phyloP scores from a whole-genome alignment of 2,888 invertebrate genomes.

The Agrypnus murinus region DNA sequence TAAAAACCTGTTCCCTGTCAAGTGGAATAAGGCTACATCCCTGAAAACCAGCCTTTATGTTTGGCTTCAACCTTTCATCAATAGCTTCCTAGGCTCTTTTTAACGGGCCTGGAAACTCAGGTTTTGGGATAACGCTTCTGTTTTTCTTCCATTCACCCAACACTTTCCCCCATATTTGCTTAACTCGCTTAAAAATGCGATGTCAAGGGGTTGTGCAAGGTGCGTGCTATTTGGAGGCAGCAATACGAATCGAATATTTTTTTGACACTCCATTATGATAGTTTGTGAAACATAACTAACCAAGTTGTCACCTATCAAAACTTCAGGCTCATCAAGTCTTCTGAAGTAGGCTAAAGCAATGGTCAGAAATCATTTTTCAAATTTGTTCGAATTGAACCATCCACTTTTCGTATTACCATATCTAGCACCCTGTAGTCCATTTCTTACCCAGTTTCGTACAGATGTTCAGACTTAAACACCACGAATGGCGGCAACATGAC shows the following conservation, averaged over 20 bases:
- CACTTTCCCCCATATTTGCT: background rate
- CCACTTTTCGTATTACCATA: background rate
- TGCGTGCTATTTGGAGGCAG: constrained; percentile 12
- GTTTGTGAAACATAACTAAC: background rate
- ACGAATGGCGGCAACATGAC: background rate
- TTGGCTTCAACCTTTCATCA: background rate
- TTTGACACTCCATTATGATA: background rate
- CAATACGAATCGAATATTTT: background rate
- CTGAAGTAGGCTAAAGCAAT: background rate
- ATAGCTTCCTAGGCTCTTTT: background rate
- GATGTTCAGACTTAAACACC: background rate
- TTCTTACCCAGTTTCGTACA: background rate
- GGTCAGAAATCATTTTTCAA: background rate
- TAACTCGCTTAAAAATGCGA: background rate
- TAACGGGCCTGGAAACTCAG: background rate
- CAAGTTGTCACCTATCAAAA: background rate
- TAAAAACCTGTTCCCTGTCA: background rate
- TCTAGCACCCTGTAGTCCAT: too few species aligned
- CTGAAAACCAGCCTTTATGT: too few species aligned
- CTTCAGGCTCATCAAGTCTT: background rate
- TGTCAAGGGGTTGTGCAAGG: constrained; percentile 1
- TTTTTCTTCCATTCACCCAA: background rate
- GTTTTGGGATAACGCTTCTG: background rate
- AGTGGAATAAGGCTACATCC: background rate
- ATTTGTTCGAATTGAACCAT: background rate